phyloP scores from a whole-genome alignment of 2,888 invertebrate species.

The Yponomeuta malinellus region DNA sequence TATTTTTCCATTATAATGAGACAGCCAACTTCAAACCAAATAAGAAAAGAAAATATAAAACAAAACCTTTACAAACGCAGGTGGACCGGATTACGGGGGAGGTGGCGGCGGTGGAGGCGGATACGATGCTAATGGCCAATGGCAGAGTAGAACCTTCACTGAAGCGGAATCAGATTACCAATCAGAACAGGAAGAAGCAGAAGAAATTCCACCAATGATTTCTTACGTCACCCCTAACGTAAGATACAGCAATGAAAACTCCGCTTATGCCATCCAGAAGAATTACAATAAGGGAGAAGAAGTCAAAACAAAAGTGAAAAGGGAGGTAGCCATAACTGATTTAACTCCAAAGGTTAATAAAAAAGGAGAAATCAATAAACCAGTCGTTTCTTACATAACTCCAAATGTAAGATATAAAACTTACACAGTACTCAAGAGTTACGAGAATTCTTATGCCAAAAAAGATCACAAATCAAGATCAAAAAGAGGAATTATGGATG shows the following conservation, averaged over 20 bases:
- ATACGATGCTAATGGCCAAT: conserved; percentile 66
- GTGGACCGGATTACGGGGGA: conserved; percentile 56
- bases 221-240: conserved; percentile 40
- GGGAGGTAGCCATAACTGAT: not conserved
- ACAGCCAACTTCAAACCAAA: conserved; percentile 23
- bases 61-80: conserved; percentile 32
- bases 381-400: conserved; percentile 32
- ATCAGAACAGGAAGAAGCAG: conserved; percentile 27
- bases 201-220: conserved; percentile 33
- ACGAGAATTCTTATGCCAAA: conserved; percentile 22
- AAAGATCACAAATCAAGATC: conserved; percentile 31
- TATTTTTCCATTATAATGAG: conserved; percentile 44
- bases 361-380: not conserved
- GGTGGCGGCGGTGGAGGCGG: conserved; percentile 47
- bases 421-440: conserved; percentile 22
- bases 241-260: conserved; percentile 30
- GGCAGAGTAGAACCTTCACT: conserved; percentile 61
- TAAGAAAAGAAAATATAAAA: conserved; percentile 18
- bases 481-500: conserved; percentile 50
- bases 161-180: conserved; percentile 28
- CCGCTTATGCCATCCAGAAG: conserved; percentile 12
- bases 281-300: not conserved
- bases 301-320: not conserved
- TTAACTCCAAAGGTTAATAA: conserved; percentile 15
- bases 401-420: conserved; percentile 34